Base-by-base conservation (phyloP, 2,797 vertebrate genomes). In the Cynopterus sphinx region DNA sequence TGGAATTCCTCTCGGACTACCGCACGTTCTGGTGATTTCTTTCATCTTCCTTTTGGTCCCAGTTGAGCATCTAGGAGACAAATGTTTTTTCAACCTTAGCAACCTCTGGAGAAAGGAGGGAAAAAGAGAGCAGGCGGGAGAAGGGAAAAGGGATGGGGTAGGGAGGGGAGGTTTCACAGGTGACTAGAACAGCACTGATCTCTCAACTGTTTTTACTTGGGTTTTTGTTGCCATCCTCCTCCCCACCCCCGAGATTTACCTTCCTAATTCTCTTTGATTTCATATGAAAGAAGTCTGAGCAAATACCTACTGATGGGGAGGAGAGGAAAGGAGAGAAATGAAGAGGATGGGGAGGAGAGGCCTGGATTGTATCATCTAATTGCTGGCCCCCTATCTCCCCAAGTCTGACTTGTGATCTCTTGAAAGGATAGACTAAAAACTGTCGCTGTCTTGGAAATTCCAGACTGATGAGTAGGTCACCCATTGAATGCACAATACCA, bases 211-310 rank as follows among this genome's bases (percentile, higher is more conserved):
- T 95, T 89, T 74, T 91, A 41, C 81, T 88, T 87, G 82, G 84
- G 6, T 5, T 70, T 95, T 95, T 57, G 87, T 81, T 91, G 71
- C n/a, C 77, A 65, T 81, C 46, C 36, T 28, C 39, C 10, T 16
- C 28, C 19, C 19, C 57, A 33, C 61, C 16, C 70, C 21, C 92
- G 92, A 95, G 92, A 68, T 78, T 94, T 87, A 90, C 85, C 82
- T 90, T 95, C 82, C 78, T 71, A 88, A 74, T 85, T 96, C 81
- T 91, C 88, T 94, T 94, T 96, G 85, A 92, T 92, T 95, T 95
- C 67, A 21, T 77, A 51, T 68, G 59, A 96, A 96, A 96, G 82
- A 92, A 92, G 71, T 89, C 85, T 61, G 59, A 78, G 78, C 68
- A 85, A 92, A 95, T 78, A 21, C 28, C 46, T 68, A 51, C 55